Base-by-base conservation (phyloP, 2,888 invertebrate genomes). In the Andrena praecox region DNA sequence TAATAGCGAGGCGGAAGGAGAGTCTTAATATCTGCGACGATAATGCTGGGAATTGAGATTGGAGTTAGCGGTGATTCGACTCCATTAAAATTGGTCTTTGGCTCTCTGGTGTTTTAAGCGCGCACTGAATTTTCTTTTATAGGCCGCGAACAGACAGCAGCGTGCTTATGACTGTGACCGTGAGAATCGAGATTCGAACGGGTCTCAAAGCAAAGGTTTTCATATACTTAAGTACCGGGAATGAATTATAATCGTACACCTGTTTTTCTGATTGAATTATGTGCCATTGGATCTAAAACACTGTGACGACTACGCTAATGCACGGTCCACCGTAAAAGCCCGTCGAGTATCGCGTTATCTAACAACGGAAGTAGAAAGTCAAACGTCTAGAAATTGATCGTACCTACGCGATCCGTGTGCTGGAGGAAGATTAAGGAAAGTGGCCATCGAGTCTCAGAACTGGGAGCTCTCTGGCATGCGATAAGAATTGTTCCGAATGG, bases 311-410 rank as follows among this genome's bases (percentile, higher is more conserved):
- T 16, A 7, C 60, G 42, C 50, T 67, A 74, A 66, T 52, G 60
- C 60, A 62, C 70, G 60, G 48, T 42, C 33, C 31, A 27, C 42
- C 35, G 73, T 60, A 73, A 52, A 73, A 71, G 35, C 42, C 42
- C 5, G 66, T n/a, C 12, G 20, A 35, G 16, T 29, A 31, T 29
- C 35, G 10, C 20, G 62, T 48, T 78, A 78, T 75, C 78, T 54
- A 27, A 42, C 29, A 64, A 71, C 33, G 70, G 74, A 78, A 68
- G 31, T 74, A 54, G 67, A 54, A 73, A 60, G 50, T 67, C 24
- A 60, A 66, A 48, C 64, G 59, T 35, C 66, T 74, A 70, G 73
- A 83, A 84, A 84, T 84, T 84, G 80, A 69, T 54, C 68, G 67
- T 48, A 52, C 54, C 54, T 62, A 31, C 48, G 20, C 31, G 60